These are phyloP conservation scores for Cyprinodon diabolis DNA, from an alignment of 2,797 vertebrate genomes.

Conservation along the genomic window DNA sequence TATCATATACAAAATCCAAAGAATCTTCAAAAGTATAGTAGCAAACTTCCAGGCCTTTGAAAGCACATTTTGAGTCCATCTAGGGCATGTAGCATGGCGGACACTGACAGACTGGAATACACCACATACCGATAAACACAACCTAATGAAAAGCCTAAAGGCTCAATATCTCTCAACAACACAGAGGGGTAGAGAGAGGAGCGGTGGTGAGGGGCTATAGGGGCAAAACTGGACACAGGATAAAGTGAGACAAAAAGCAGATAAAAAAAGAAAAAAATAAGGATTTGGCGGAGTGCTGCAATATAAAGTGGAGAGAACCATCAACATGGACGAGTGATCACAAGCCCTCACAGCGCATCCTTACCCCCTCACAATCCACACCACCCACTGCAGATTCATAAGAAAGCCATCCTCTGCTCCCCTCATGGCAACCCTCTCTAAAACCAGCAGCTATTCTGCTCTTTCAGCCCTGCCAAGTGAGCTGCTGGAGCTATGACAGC, in stretches of 20 bases:
- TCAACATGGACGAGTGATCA: constrained; percentile 56
- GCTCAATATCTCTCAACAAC: constrained; percentile 41
- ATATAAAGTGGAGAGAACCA: constrained; percentile 42
- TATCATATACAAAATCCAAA: not conserved
- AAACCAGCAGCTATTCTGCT: constrained; percentile 59
- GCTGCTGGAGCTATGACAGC: constrained; percentile 45
- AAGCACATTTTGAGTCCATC: not conserved
- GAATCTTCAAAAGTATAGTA: not conserved
- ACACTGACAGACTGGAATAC: not conserved
- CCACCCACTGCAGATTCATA: constrained; percentile 47
- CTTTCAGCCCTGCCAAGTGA: constrained; percentile 61
- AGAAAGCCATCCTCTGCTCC: constrained; percentile 50
- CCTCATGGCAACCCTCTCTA: constrained; percentile 48
- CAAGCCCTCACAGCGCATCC: constrained; percentile 28
- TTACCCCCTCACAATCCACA: constrained; percentile 8
- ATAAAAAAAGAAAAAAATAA: constrained; percentile 37
- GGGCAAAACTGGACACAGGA: constrained; percentile 18
- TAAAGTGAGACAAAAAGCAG: constrained; percentile 38
- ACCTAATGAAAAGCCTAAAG: constrained; percentile 63
- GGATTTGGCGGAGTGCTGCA: constrained; percentile 21
- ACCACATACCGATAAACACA: constrained; percentile 22
- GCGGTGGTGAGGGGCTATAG: not conserved
- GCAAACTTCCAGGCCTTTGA: not conserved
- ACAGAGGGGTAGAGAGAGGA: constrained; percentile 2
- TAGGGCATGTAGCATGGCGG: not conserved